These are phyloP conservation scores for Papilio protenor DNA, from an alignment of 2,888 invertebrate species.

Conservation along the genomic window DNA sequence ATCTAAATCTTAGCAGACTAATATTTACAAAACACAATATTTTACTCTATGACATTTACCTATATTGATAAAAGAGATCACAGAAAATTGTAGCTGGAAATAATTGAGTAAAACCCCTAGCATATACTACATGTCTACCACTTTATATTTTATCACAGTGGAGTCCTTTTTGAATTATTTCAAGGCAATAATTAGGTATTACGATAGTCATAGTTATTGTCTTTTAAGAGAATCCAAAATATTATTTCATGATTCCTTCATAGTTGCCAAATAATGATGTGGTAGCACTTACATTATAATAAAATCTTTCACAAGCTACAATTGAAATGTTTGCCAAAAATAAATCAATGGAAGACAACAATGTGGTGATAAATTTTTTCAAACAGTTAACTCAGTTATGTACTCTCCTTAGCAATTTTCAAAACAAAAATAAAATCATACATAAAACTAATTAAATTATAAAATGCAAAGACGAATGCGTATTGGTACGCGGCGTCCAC, in stretches of 20 bases:
- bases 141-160: slow-evolving; percentile 81
- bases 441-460: slow-evolving; percentile 77
- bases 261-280: slow-evolving; percentile 53
- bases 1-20: slow-evolving; percentile 61
- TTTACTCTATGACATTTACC: slow-evolving; percentile 77
- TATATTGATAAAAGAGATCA: slow-evolving; percentile 84
- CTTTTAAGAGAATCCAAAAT: slow-evolving; percentile 54
- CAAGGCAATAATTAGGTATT: slow-evolving; percentile 72
- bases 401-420: slow-evolving; percentile 69
- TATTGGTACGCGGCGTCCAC: slow-evolving; percentile 61
- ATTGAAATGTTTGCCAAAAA: slow-evolving; percentile 77
- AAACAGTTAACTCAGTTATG: slow-evolving; percentile 59
- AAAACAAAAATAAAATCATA: slow-evolving; percentile 66
- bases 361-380: slow-evolving; percentile 57
- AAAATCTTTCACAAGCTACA: slow-evolving; percentile 73
- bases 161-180: slow-evolving; percentile 68
- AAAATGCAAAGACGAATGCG: slow-evolving; percentile 78
- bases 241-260: slow-evolving; percentile 37
- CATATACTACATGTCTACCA: slow-evolving; percentile 79
- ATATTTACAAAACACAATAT: slow-evolving; percentile 78
- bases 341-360: slow-evolving; percentile 79
- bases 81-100: slow-evolving; percentile 86
- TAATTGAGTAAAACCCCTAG: slow-evolving; percentile 81
- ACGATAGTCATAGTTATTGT: slow-evolving; percentile 71
- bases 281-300: slow-evolving; percentile 64